Evolutionary conservation across 1,140 invertebrate species (phyloP).

Genomic region (Tribolium castaneum): DNA sequence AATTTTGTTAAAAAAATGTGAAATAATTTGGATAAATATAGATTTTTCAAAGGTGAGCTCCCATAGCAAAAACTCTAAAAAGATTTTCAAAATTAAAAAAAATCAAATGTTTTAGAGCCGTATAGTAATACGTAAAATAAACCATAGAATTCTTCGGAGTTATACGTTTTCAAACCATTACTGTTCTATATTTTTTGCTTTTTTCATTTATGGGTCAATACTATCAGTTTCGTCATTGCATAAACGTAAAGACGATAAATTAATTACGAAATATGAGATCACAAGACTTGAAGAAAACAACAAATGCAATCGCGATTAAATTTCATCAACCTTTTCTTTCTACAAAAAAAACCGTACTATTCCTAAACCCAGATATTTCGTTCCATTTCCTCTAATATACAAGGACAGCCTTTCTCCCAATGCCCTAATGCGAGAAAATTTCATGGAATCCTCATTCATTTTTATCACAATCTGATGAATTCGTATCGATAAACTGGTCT

Average conservation of each 20-base stretch:
- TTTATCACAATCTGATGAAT: neutral
- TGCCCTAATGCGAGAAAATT: neutral
- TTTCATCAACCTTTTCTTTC: neutral
- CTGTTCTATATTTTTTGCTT: neutral
- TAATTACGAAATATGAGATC: neutral
- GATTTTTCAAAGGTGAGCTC: too few relatives aligned
- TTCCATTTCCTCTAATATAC: too few relatives aligned
- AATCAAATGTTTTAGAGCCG: too few relatives aligned
- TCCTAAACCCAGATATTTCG: too few relatives aligned
- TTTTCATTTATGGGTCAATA: neutral
- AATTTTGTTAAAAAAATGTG: too few relatives aligned
- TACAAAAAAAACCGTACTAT: too few relatives aligned
- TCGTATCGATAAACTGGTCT: constrained; percentile 30
- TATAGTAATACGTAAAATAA: too few relatives aligned
- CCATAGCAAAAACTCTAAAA: too few relatives aligned
- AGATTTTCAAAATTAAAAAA: too few relatives aligned
- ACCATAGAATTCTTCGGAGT: neutral
- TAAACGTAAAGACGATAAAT: neutral
- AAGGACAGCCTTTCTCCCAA: too few relatives aligned
- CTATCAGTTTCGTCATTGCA: neutral
- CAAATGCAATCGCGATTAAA: neutral
- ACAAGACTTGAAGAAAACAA: neutral
- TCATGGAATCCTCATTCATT: neutral
- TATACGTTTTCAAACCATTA: neutral
- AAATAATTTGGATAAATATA: too few relatives aligned